Evolutionary conservation across 2,797 vertebrate species (phyloP).

Genomic region (Triplophysa yarkandensis): DNA sequence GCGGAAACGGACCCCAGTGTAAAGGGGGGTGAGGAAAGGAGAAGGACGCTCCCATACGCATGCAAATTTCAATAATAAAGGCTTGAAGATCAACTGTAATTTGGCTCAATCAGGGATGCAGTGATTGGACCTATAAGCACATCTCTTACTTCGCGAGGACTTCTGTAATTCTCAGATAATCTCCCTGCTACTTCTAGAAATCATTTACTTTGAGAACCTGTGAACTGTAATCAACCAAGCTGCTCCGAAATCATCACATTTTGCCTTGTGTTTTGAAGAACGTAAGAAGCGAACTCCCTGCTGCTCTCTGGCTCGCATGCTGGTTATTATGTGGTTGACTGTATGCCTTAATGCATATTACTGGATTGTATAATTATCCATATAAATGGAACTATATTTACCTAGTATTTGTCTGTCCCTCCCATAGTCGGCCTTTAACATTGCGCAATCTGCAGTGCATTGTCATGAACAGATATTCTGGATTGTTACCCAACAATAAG

Average conservation of each 20-base stretch:
- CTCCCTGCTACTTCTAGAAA: conserved; percentile 72
- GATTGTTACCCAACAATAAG: conserved; percentile 7
- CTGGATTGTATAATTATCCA: conserved; percentile 35
- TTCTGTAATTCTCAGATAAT: conserved; percentile 64
- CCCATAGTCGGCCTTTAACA: conserved; percentile 7
- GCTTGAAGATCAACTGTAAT: conserved; percentile 62
- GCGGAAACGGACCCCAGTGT: not conserved
- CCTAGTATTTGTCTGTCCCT: conserved; percentile 24
- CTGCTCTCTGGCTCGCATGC: conserved; percentile 38
- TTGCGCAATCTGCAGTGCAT: conserved; percentile 4
- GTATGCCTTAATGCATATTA: conserved; percentile 28
- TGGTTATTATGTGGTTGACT: conserved; percentile 39
- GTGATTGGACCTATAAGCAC: conserved; percentile 63
- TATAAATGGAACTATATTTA: conserved; percentile 35
- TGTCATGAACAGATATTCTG: conserved; percentile 7
- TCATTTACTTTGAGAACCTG: conserved; percentile 77
- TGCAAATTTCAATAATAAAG: conserved; percentile 59
- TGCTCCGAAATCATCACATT: conserved; percentile 77
- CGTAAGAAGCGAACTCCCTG: conserved; percentile 54
- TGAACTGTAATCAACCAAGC: conserved; percentile 78
- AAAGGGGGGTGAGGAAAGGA: not conserved
- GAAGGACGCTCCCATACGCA: conserved; percentile 26
- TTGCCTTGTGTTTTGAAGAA: conserved; percentile 70
- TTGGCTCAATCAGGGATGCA: conserved; percentile 59
- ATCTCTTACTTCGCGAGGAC: conserved; percentile 61